Percentiles rank a stretch among this genome's conserved stretches.
phyloP scores from a whole-genome alignment of 92 coral and sea anemone species.

The Micromussa lordhowensis region DNA sequence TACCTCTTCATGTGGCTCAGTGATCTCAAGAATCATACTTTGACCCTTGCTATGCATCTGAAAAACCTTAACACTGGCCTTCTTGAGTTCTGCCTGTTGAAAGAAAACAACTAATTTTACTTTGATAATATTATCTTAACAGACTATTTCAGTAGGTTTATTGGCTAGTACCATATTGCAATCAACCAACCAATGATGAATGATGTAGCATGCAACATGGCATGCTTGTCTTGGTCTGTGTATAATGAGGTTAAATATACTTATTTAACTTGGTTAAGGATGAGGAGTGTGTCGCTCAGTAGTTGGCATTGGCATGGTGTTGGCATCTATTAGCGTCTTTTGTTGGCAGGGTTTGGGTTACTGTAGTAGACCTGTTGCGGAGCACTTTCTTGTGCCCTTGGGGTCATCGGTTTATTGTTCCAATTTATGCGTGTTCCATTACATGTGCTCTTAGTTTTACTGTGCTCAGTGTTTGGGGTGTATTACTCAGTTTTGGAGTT shows the following conservation, averaged over 20 bases:
- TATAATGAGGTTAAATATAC: not conserved
- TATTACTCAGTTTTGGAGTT: not conserved
- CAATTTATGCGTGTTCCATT: not conserved
- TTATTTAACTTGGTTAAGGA: not conserved
- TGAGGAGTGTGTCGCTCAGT: not conserved
- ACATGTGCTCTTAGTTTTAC: not conserved
- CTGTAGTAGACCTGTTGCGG: not conserved
- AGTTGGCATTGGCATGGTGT: not conserved
- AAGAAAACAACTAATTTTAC: not conserved
- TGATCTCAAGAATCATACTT: conserved; percentile 81
- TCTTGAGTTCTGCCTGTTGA: conserved; percentile 82
- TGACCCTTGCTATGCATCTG: conserved; percentile 91
- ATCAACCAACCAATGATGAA: too few relatives aligned
- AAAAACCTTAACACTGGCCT: conserved; percentile 91
- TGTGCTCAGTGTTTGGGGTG: not conserved
- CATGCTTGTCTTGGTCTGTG: too few relatives aligned
- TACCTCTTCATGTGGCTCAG: conserved; percentile 75
- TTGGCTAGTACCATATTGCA: too few relatives aligned
- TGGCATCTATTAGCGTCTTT: not conserved
- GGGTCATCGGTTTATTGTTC: not conserved
- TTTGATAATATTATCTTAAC: not conserved
- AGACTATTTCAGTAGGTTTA: too few relatives aligned
- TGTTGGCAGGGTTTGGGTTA: not conserved
- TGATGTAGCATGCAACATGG: too few relatives aligned
- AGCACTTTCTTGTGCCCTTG: not conserved